A percentile compares a stretch with the other conserved stretches of the same genome.
These are phyloP conservation scores for Eupleurogrammus muticus DNA, from an alignment of 2,797 vertebrate genomes.

Conservation along the genomic window DNA sequence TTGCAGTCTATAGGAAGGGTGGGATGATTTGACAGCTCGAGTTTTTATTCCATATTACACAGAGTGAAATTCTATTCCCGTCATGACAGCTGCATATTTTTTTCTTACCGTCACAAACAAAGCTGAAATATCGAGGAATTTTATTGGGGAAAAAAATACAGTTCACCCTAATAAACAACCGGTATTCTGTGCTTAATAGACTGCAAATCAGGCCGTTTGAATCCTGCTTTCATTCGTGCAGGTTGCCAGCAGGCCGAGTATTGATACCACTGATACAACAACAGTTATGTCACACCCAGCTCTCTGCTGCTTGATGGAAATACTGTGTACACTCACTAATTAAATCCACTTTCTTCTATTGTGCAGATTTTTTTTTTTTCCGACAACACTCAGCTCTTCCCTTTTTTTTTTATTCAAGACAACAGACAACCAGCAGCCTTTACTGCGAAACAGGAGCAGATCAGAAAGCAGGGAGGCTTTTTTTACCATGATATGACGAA, in stretches of 20 bases:
- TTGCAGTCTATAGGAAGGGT: not conserved
- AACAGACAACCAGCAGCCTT: too few relatives aligned
- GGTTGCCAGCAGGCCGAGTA: too few relatives aligned
- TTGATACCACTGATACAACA: too few relatives aligned
- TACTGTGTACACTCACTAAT: not conserved
- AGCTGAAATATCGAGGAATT: not conserved
- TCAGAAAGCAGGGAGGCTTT: too few relatives aligned
- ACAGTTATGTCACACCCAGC: too few relatives aligned
- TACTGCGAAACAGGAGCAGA: too few relatives aligned
- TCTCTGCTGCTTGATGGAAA: too few relatives aligned
- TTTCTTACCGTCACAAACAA: not conserved
- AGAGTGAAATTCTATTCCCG: not conserved
- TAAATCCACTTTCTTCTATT: not conserved
- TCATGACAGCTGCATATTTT: not conserved
- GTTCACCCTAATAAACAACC: not conserved
- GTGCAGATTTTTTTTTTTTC: not conserved
- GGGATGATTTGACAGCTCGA: not conserved
- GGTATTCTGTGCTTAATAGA: not conserved
- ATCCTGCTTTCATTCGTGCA: not conserved
- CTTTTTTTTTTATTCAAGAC: too few relatives aligned
- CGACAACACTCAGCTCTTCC: too few relatives aligned
- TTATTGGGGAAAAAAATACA: not conserved
- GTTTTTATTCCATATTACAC: not conserved
- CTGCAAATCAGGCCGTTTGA: not conserved
- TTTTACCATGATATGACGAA: too few relatives aligned